Base-by-base conservation (phyloP, 53 echinoderm and acorn worm genomes). In the Echinometra lucunter region DNA sequence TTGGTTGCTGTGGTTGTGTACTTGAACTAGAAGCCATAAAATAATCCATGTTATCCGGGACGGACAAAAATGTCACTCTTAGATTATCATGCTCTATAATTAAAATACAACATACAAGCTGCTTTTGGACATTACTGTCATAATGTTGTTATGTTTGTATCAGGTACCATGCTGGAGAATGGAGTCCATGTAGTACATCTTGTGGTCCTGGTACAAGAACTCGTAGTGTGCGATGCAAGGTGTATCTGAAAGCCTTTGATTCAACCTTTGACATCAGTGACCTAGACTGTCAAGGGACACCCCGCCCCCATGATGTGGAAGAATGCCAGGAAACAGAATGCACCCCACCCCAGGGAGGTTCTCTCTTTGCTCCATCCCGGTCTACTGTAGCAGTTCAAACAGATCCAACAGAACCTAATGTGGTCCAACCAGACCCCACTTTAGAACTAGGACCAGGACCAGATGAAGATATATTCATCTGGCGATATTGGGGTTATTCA, bases 161-260 rank as follows among this genome's bases (percentile, higher is more conserved):
- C 49, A 85, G 98, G 82, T 98, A 96, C 87, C 66, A 94, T 47
- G 89, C 89, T 40, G 89, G 88, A 63, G 95, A 96, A 23, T 98
- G 98, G 98, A 94, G 98, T 66, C 85, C 95, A 15, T 98, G 98
- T 78, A 97, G 96, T 37, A 95, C 91, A 3, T 94, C 98, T 10
- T 98, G 98, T 74, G 96, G 97, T 23, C 66, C 45, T 21, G 97
- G 98, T 11, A 96, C 89, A 23, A 91, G 80, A 74, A 95, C 94
- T 25, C 96, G 98, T 23, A 96, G 96, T 27, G 97, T 98, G 16
- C 81, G 89, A 35, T 98, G 98, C 74, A 95, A 95, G 89, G 93
- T 97, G 75, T 96, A 94, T 93, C 91, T 98, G 15, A 75, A 91
- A 10, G 94, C 94, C 56, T 96, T 82, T 55, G 93, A 94, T 56